Conservation (phyloP, 2,797 vertebrate genomes). For the Urosaurus nigricauda region DNA sequence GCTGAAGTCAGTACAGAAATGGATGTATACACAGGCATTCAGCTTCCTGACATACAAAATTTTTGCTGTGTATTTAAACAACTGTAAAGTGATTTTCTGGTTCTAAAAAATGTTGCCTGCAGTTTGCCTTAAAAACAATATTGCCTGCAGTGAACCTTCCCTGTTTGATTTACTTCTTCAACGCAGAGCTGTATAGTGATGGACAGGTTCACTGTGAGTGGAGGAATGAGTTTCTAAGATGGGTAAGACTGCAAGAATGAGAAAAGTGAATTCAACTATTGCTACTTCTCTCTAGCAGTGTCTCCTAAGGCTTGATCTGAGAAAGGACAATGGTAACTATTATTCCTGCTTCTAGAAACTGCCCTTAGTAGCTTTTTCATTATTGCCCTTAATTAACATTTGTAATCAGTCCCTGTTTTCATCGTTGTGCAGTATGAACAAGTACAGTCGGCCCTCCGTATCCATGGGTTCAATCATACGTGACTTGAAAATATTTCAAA, state of each 20-base stretch:
- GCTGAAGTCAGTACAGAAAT: neutral
- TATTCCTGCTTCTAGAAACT: constrained; percentile 1
- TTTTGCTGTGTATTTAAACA: neutral
- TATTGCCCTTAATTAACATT: neutral
- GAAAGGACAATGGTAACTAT: neutral
- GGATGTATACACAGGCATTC: neutral
- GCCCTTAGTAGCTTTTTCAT: neutral
- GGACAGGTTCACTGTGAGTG: neutral
- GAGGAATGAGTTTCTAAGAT: neutral
- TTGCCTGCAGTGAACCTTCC: neutral
- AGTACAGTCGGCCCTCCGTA: neutral
- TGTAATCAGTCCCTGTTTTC: neutral
- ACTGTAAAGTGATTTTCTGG: neutral
- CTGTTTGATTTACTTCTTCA: neutral
- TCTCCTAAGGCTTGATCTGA: neutral
- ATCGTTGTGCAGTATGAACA: neutral
- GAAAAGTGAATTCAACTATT: constrained; percentile 11
- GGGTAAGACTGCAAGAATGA: neutral
- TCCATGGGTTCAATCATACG: no score
- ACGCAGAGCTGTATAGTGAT: neutral
- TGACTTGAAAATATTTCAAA: no score
- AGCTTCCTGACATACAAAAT: neutral
- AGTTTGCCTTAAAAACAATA: neutral
- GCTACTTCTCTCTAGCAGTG: neutral
- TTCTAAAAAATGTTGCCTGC: neutral